A percentile compares a stretch with the other conserved stretches of the same genome.
phyloP scores from a whole-genome alignment of 2,113 vertebrate genomes.

The Motacilla alba region DNA sequence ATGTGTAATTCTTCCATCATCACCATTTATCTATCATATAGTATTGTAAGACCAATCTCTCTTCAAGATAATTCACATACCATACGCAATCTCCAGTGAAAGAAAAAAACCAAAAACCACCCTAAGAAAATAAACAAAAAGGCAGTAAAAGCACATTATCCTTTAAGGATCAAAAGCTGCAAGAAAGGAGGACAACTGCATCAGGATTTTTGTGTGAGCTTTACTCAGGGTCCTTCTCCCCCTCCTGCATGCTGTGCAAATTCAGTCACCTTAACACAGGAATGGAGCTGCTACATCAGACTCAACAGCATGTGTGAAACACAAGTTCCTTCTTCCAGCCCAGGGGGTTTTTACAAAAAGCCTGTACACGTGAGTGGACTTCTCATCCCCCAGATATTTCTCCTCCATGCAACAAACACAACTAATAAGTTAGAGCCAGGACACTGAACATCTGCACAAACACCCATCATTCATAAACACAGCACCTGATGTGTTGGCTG shows the following conservation, averaged over 20 bases:
- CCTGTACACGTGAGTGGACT: neutral
- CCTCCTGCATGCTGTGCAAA: neutral
- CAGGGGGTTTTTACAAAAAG: neutral
- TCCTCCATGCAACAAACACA: neutral
- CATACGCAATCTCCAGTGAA: neutral
- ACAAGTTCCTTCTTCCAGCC: neutral
- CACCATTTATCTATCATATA: neutral
- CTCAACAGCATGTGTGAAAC: neutral
- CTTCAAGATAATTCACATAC: neutral
- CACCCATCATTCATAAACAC: neutral
- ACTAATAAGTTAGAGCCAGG: neutral
- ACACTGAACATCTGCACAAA: neutral
- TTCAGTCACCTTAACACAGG: neutral
- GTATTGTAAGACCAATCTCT: neutral
- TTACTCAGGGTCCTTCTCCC: neutral
- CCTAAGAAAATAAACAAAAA: neutral
- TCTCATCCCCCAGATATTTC: neutral
- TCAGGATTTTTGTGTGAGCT: neutral
- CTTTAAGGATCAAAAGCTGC: neutral
- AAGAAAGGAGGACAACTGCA: neutral
- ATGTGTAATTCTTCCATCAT: neutral
- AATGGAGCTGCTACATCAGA: neutral
- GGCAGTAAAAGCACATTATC: neutral
- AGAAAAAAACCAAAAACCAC: neutral
- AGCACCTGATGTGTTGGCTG: accelerated